Base-by-base conservation (phyloP, 92 coral and sea anemone species). In the Paragorgia papillata region DNA sequence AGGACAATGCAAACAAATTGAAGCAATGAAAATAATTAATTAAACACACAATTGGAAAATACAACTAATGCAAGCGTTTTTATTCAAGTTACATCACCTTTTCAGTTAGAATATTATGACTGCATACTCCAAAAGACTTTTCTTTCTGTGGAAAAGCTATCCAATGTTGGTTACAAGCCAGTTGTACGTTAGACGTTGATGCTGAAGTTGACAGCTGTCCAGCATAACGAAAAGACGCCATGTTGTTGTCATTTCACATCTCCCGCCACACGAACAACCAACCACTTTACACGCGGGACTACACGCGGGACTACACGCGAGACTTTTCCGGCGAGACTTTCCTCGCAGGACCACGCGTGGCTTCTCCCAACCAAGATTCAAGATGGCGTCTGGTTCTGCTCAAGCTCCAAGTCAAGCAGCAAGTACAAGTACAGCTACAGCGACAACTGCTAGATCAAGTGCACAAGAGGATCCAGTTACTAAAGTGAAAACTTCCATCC, bases 61-160 rank as follows among this genome's bases (percentile, higher is more conserved):
- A n/a, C n/a, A n/a, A n/a, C n/a, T n/a, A n/a, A n/a, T n/a, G n/a
- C n/a, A n/a, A n/a, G n/a, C n/a, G n/a, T n/a, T n/a, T n/a, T n/a
- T n/a, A n/a, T n/a, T n/a, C n/a, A n/a, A n/a, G n/a, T n/a, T n/a
- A n/a, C n/a, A 26, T 28, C 48, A 71, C 78, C 24, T 55, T 71
- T 71, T 21, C 64, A 34, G 20, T 51, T 32, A 34, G n/a, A 53
- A 26, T 29, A 26, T 20, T 20, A 55, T 51, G 78, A 28, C 35
- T 32, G 32, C 64, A 71, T 26, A 53, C 18, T 53, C 61, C 78
- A 71, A 71, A 71, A 31, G 78, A 71, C 31, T 68, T 48, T n/a
- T 49, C 75, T 33, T 68, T 18, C 28, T 44, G 13, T 24, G 75
- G 59, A 48, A 56, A 54, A 44, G 59, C 75, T 46, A 68, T 28